Percentiles rank a stretch among this genome's conserved stretches.
Conservation (phyloP, 2,113 vertebrate genomes). For the Heteronetta atricapilla region DNA sequence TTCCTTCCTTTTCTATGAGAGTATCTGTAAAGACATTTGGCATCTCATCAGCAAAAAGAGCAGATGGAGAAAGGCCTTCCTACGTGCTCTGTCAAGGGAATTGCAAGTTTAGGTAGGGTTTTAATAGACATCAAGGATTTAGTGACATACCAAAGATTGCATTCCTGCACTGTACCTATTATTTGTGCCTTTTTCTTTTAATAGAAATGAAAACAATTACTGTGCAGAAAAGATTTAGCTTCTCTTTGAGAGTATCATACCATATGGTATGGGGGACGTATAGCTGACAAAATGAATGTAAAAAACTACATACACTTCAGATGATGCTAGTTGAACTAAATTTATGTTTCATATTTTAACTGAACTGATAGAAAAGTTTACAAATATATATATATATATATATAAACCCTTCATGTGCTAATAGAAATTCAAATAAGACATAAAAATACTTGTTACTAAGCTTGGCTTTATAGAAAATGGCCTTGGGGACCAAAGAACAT, state of each 20-base stretch:
- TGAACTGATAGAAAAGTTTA: slow-evolving; percentile 43
- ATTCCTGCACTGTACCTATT: slow-evolving; percentile 66
- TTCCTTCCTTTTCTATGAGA: slow-evolving; percentile 63
- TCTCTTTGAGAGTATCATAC: slow-evolving; percentile 35
- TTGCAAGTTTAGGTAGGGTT: slow-evolving; percentile 75
- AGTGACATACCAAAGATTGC: slow-evolving; percentile 74
- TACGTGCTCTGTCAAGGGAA: slow-evolving; percentile 75
- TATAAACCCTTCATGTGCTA: slow-evolving; percentile 41
- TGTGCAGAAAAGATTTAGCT: slow-evolving; percentile 63
- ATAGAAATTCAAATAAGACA: slow-evolving; percentile 11
- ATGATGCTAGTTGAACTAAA: slow-evolving; percentile 62
- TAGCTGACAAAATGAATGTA: slow-evolving; percentile 46
- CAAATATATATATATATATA: neutral
- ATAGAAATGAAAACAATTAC: slow-evolving; percentile 79
- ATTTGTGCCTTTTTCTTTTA: slow-evolving; percentile 75
- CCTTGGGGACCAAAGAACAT: slow-evolving; percentile 10
- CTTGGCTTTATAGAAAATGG: neutral
- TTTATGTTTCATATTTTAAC: slow-evolving; percentile 54
- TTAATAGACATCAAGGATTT: slow-evolving; percentile 78
- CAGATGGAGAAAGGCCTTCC: slow-evolving; percentile 76
- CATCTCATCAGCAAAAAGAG: slow-evolving; percentile 80
- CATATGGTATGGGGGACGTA: slow-evolving; percentile 48
- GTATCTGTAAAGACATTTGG: slow-evolving; percentile 78
- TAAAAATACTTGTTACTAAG: slow-evolving; percentile 8
- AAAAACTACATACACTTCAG: slow-evolving; percentile 51